Base-by-base conservation (phyloP, 2,113 vertebrate genomes). In the Myrmophylax atrothorax region DNA sequence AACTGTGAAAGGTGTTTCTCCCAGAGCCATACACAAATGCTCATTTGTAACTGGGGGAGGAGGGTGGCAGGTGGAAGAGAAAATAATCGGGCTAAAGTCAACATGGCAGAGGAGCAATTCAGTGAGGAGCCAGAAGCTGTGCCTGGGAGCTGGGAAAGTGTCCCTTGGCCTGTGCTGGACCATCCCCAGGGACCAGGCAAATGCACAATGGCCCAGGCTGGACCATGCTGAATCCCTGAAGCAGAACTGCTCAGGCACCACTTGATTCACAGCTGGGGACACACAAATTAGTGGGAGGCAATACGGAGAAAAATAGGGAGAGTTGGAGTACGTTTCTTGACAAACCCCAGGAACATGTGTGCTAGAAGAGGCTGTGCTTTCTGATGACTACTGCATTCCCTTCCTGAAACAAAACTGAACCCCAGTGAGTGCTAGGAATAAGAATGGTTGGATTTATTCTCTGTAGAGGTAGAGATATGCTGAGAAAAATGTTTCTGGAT, bases 1-100 rank as follows among this genome's bases (percentile, higher is more conserved):
- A 81, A 55, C 63, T 66, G 33, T 56, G 83, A 52, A 90, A 86
- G 79, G 64, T 94, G 79, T 84, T 93, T 97, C 56, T 95, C n/a
- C 72, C 82, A 63, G 64, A 85, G 75, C 50, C 63, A 72, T 77
- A 59, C 72, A 88, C 64, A 90, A 88, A 86, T 47, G 38, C 53
- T 74, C 33, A 17, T 84, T 93, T 94, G 83, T 93, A 92, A 76
- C 31, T 0, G 1, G 14, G 25, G 50, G 46, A 62, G n/a, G 37
- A 92, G 19, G 17, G 46, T 63, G 42, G 22, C 2, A 55, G 31
- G 69, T 58, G 63, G 38, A 63, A 59, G 38, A 69, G 37, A 70
- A 29, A 80, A 73, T 63, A 22, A 22, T 38, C 50, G 22, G 55
- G 7, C 50, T 89, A 44, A 81, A 84, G 46, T 67, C 72, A 93